These are phyloP conservation scores for Willisornis vidua DNA, from an alignment of 2,113 vertebrate species.

Conservation along the genomic window DNA sequence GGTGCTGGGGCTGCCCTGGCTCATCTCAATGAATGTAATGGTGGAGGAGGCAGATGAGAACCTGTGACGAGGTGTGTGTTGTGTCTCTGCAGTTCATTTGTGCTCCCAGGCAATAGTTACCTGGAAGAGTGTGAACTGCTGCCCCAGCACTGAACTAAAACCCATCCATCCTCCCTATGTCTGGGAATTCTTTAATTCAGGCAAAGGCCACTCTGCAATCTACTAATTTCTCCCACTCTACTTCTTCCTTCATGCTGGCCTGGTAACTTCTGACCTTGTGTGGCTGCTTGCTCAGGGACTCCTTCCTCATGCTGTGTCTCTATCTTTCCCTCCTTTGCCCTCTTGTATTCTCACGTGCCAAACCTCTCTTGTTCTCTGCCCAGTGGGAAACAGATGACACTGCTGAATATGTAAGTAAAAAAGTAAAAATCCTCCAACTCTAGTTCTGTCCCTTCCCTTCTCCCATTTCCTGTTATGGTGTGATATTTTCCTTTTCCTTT, in stretches of 20 bases:
- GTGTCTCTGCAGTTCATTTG: not conserved
- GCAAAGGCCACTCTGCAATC: slow-evolving; percentile 7
- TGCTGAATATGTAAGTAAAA: slow-evolving; percentile 94
- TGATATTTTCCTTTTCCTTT: slow-evolving; percentile 7
- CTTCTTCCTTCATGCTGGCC: slow-evolving; percentile 41
- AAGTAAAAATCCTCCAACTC: not conserved
- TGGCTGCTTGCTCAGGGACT: slow-evolving; percentile 55
- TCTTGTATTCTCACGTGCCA: slow-evolving; percentile 75
- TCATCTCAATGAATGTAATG: fast-evolving
- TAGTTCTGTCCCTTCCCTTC: slow-evolving; percentile 19
- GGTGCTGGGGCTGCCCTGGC: not conserved
- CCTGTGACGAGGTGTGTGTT: fast-evolving
- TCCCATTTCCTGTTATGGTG: slow-evolving; percentile 17
- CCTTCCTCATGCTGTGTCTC: slow-evolving; percentile 75
- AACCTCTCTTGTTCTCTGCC: slow-evolving; percentile 80
- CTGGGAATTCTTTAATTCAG: slow-evolving; percentile 19
- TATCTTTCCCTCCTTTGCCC: slow-evolving; percentile 76
- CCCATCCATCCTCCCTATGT: not conserved
- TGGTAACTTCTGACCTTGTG: slow-evolving; percentile 47
- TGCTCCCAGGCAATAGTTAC: not conserved
- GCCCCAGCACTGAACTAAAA: slow-evolving; percentile 19
- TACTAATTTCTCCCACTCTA: slow-evolving; percentile 42
- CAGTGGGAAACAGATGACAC: slow-evolving; percentile 99
- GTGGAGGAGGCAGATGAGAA: not conserved
- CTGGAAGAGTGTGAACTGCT: not conserved